Evolutionary conservation across 2,888 invertebrate genomes (phyloP).

Genomic region (Drosophila anceps): DNA sequence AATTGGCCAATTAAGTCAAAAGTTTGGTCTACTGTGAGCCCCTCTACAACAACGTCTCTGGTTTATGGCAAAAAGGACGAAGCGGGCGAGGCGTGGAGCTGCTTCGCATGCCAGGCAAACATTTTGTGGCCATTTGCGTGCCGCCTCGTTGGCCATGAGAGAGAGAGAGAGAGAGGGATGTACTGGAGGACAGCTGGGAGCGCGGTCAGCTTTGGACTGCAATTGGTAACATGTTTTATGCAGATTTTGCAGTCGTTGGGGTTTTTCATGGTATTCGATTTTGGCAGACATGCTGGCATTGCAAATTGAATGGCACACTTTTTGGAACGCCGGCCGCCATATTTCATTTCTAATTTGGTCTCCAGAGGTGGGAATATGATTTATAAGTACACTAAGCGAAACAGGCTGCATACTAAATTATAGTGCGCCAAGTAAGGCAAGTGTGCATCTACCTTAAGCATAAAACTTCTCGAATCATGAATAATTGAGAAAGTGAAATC

Average conservation of each 20-base stretch:
- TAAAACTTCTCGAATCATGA: neutral
- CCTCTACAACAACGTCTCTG: neutral
- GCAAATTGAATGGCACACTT: conserved; percentile 48
- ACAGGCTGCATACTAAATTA: neutral
- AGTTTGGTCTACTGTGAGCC: conserved; percentile 37
- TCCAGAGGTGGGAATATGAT: conserved; percentile 59
- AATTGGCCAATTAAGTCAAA: conserved; percentile 75
- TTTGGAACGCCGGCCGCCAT: conserved; percentile 34
- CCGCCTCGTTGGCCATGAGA: conserved; percentile 40
- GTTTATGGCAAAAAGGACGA: neutral
- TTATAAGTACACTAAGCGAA: conserved; percentile 32
- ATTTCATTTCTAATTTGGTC: conserved; percentile 56
- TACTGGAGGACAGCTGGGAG: neutral
- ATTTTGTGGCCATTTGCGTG: conserved; percentile 72
- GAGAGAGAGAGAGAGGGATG: too few relatives aligned
- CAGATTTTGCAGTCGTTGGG: conserved; percentile 59
- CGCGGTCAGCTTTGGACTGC: conserved; percentile 27
- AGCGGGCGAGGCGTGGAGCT: neutral
- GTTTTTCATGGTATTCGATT: conserved; percentile 58
- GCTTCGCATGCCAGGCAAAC: conserved; percentile 66
- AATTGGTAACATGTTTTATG: conserved; percentile 67
- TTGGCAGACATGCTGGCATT: conserved; percentile 42
- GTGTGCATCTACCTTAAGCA: neutral
- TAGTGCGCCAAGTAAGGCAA: neutral
- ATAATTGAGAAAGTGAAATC: neutral